Conservation (phyloP, 2,113 vertebrate species). For the Rhineura floridana region DNA sequence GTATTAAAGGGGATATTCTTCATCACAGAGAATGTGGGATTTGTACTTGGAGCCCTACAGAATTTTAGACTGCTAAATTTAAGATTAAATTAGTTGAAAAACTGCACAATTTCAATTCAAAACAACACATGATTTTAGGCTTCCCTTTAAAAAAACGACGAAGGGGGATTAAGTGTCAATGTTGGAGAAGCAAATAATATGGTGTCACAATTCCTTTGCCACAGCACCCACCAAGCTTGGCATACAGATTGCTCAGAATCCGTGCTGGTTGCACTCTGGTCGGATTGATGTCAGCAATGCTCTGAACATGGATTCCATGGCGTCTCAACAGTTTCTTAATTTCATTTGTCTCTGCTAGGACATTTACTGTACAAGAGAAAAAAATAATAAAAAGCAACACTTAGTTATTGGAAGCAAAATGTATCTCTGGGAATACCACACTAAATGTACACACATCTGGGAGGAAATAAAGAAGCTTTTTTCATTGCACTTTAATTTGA, state of each 20-base stretch:
- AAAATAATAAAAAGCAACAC: not conserved
- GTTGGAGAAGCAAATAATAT: not conserved
- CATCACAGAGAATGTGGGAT: not conserved
- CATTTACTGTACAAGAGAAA: conserved; percentile 81
- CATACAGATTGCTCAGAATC: conserved; percentile 95
- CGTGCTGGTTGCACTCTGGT: conserved; percentile 92
- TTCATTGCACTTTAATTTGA: not conserved
- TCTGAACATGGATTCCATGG: conserved; percentile 85
- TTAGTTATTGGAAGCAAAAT: not conserved
- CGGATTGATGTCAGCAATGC: conserved; percentile 85
- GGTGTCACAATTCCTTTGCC: not conserved
- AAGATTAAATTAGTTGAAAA: too few relatives aligned
- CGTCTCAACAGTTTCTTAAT: conserved; percentile 85
- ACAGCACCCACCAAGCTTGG: conserved; percentile 86
- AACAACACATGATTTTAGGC: not conserved
- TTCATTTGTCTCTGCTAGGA: conserved; percentile 88
- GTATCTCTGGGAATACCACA: not conserved
- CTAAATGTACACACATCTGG: not conserved
- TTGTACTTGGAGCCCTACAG: not conserved
- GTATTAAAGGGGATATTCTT: not conserved
- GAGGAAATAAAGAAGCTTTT: not conserved
- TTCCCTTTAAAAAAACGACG: not conserved
- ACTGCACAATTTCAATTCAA: not conserved
- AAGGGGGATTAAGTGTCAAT: not conserved
- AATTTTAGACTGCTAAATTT: not conserved